Conservation (phyloP, 2,888 invertebrate genomes). For the Troides helena region DNA sequence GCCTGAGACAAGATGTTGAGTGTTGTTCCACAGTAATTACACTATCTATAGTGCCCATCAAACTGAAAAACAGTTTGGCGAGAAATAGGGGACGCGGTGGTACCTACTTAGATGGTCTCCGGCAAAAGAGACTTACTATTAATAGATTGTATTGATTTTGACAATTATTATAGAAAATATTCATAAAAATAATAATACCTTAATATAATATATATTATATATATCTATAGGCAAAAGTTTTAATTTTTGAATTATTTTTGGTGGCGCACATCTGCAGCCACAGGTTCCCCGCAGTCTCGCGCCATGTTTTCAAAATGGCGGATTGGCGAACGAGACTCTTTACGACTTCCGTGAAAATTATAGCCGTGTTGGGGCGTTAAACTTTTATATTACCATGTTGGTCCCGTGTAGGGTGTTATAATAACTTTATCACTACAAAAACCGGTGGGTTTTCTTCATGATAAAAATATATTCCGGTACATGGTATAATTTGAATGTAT, state of each 20-base stretch:
- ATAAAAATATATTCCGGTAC: not conserved
- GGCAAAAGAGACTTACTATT: too few relatives aligned
- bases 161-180: too few relatives aligned
- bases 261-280: slow-evolving; percentile 21
- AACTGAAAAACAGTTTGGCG: too few relatives aligned
- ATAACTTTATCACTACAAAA: slow-evolving; percentile 51
- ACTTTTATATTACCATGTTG: slow-evolving; percentile 64
- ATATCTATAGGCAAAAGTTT: not conserved
- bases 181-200: too few relatives aligned
- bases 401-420: slow-evolving; percentile 48
- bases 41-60: too few relatives aligned
- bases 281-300: slow-evolving; percentile 63
- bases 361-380: slow-evolving; percentile 65
- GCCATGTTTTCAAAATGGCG: slow-evolving; percentile 64
- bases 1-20: too few relatives aligned
- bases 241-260: slow-evolving; percentile 6
- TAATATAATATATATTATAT: too few relatives aligned
- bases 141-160: too few relatives aligned
- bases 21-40: too few relatives aligned
- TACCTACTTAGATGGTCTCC: too few relatives aligned
- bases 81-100: too few relatives aligned
- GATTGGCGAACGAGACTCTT: slow-evolving; percentile 56
- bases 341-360: slow-evolving; percentile 74
- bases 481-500: not conserved
- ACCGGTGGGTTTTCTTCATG: not conserved